Percentiles rank a stretch among this genome's conserved stretches.
phyloP scores from a whole-genome alignment of 2,113 vertebrate genomes.

The Paradisaea rubra region DNA sequence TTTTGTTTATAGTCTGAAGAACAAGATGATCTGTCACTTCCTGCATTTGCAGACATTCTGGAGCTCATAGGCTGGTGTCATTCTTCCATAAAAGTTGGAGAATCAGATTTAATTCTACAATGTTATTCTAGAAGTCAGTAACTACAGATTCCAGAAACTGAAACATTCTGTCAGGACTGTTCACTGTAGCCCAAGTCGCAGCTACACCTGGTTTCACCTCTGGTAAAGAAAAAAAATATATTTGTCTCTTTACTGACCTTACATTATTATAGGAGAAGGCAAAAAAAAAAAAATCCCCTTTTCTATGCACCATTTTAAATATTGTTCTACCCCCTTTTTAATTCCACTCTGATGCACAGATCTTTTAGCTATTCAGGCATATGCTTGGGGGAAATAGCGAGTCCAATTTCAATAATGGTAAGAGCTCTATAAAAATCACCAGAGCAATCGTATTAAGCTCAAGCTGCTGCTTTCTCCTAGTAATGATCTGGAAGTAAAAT shows the following conservation, averaged over 20 bases:
- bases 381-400: background rate
- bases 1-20: conserved; percentile 44
- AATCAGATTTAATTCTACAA: background rate
- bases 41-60: background rate
- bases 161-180: background rate
- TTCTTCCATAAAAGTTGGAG: background rate
- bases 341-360: background rate
- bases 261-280: background rate
- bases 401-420: background rate
- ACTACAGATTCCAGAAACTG: background rate
- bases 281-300: background rate
- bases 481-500: conserved; percentile 38
- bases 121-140: background rate
- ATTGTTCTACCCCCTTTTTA: background rate
- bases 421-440: conserved; percentile 24
- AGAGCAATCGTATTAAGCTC: background rate
- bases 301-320: background rate
- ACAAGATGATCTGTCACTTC: conserved; percentile 33
- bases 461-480: background rate
- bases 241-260: background rate
- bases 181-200: background rate
- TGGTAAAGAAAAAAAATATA: background rate
- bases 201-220: background rate
- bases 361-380: background rate
- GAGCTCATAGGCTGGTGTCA: background rate